Evolutionary conservation across 2,113 vertebrate genomes (phyloP).

Genomic region (Alouatta palliata): DNA sequence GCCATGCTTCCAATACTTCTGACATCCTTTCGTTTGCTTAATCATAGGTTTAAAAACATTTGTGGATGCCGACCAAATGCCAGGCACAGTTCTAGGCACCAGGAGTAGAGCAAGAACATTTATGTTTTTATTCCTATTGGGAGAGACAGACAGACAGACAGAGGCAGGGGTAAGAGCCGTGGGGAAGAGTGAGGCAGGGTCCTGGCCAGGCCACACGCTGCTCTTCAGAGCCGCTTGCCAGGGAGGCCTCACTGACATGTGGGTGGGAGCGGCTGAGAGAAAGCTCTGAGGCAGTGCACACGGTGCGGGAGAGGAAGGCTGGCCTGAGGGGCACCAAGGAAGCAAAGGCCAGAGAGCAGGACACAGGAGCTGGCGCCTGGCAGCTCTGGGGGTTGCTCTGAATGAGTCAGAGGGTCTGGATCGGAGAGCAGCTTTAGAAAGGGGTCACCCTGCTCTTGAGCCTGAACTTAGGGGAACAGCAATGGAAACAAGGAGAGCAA

Average conservation of each 20-base stretch:
- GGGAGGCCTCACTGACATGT: too few species aligned
- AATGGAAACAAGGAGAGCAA: background rate
- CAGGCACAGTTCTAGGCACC: background rate
- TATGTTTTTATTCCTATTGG: background rate
- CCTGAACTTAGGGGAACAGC: too few species aligned
- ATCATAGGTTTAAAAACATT: background rate
- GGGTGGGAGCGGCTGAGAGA: background rate
- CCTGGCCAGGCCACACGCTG: background rate
- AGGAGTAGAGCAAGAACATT: background rate
- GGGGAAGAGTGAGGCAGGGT: background rate
- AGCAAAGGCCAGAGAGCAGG: background rate
- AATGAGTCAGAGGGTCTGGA: too few species aligned
- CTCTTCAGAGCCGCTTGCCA: background rate
- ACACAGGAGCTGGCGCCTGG: too few species aligned
- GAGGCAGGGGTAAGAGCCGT: too few species aligned
- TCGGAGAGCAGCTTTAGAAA: background rate
- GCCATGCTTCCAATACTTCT: background rate
- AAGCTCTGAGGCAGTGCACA: background rate
- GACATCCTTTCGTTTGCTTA: background rate
- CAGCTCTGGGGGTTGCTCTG: background rate
- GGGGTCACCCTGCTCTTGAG: background rate
- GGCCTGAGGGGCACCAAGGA: background rate
- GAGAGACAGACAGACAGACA: background rate
- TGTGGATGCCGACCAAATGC: background rate
- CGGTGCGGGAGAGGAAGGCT: background rate